Conservation (phyloP, 1,140 invertebrate species). For the Medauroidea extradentata region DNA sequence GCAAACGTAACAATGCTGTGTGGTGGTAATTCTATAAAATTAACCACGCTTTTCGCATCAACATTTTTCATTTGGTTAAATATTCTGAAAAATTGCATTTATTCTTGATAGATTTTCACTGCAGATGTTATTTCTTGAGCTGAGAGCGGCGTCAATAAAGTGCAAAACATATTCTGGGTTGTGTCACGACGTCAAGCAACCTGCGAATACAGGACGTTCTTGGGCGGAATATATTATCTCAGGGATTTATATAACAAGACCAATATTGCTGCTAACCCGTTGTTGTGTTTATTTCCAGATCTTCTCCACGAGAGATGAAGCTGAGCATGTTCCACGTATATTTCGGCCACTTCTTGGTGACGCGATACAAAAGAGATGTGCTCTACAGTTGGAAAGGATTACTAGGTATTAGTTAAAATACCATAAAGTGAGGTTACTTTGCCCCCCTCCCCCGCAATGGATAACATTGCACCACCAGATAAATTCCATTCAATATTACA, state of each 20-base stretch:
- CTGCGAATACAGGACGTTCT: background rate
- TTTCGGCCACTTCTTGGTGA: slow-evolving; percentile 35
- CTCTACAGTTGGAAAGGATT: slow-evolving; percentile 36
- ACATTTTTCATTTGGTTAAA: too few relatives aligned
- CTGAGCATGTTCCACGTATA: slow-evolving; percentile 36
- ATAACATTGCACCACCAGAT: too few relatives aligned
- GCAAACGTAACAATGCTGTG: too few relatives aligned
- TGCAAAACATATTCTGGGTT: background rate
- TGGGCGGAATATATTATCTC: background rate
- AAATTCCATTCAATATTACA: too few relatives aligned
- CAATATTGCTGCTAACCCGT: background rate
- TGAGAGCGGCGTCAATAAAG: background rate
- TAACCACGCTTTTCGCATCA: too few relatives aligned
- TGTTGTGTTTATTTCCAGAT: background rate
- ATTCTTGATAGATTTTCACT: too few relatives aligned
- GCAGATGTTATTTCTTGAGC: background rate
- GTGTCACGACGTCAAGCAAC: background rate
- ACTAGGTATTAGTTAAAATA: slow-evolving; percentile 36
- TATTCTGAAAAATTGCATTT: too few relatives aligned
- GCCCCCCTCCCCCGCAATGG: too few relatives aligned
- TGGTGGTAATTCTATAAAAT: too few relatives aligned
- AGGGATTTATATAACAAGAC: background rate
- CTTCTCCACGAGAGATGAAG: slow-evolving; percentile 8
- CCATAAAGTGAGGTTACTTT: too few relatives aligned
- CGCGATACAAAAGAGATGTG: slow-evolving; percentile 30